Percentiles rank a stretch among this genome's conserved stretches.
phyloP scores from a whole-genome alignment of 2,113 vertebrate species.

The Xiphorhynchus elegans region DNA sequence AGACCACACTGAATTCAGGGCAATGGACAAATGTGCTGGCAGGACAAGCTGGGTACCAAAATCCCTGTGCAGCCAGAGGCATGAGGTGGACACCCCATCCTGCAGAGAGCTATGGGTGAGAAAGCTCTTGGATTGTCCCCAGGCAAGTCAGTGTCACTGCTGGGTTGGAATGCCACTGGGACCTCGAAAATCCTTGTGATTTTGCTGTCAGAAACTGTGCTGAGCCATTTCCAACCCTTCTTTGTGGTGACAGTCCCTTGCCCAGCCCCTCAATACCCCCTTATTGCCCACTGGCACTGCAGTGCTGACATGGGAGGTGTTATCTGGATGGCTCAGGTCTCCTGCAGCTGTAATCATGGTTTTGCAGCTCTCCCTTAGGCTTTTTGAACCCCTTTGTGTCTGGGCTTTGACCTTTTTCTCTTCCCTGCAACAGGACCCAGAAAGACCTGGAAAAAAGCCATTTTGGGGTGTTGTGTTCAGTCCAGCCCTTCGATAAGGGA shows the following conservation, averaged over 20 bases:
- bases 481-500: neutral
- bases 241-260: neutral
- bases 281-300: accelerated
- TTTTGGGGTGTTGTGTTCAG: neutral
- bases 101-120: neutral
- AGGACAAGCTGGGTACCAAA: neutral
- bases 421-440: neutral
- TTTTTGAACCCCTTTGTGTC: neutral
- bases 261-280: neutral
- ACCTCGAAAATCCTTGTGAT: accelerated
- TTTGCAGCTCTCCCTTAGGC: neutral
- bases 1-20: accelerated
- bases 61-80: neutral
- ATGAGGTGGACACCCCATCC: neutral
- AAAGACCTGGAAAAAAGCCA: neutral
- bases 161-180: neutral
- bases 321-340: neutral
- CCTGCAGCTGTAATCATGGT: neutral
- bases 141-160: neutral
- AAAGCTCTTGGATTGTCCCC: neutral
- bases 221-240: neutral
- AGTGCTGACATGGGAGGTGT: accelerated
- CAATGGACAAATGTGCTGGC: neutral
- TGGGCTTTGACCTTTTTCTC: neutral
- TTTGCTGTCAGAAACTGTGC: neutral